Evolutionary conservation across 92 coral and sea anemone genomes (phyloP), one percentile per base, ranked within the genome.

Genomic region (Isaurus tuberculatus): DNA sequence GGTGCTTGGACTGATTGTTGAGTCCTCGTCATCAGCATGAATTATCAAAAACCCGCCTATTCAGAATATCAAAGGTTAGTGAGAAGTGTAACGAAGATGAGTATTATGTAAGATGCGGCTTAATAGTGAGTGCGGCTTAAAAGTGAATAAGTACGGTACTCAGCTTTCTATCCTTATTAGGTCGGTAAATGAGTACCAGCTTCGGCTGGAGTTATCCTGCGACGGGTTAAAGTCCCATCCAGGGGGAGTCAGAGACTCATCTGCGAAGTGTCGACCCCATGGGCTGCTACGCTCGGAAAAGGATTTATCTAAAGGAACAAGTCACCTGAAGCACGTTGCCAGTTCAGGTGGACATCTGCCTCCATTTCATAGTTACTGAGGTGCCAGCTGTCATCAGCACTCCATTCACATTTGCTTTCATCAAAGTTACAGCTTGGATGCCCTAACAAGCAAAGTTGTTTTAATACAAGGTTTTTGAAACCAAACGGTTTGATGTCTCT

Each of bases 381-480:
- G 25, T 58, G 75, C 95, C 95, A 91, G 3, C 44, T 61, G 8
- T 70, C 58, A 26, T 74, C 70, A 9, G 80, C 55, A 31, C 29
- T 63, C 95, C 95, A 91, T n/a, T 64, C 57, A 44, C 95, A 89
- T 34, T 61, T 84, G 69, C 86, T 86, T 31, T 30, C 29, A 37
- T 91, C 88, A 71, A 91, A 89, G 61, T 65, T 28, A 34, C 94
- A 91, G 22, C 83, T 86, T 1, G 87, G 91, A 49, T 75, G 30
- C 65, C 40, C 92, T 89, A 33, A 63, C 55, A 58, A 4, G 0
- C 33, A 15, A 75, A 32, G 2, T 19, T 15, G 19, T 8, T 13
- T 63, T 1, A 26, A 10, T 13, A 26, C 3, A 25, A 6, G 34
- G 5, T 16, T 29, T 6, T 5, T 19, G 11, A 2, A 40, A 40